These are phyloP conservation scores for Hiodon alosoides DNA, from an alignment of 2,113 vertebrate species.

Conservation along the genomic window DNA sequence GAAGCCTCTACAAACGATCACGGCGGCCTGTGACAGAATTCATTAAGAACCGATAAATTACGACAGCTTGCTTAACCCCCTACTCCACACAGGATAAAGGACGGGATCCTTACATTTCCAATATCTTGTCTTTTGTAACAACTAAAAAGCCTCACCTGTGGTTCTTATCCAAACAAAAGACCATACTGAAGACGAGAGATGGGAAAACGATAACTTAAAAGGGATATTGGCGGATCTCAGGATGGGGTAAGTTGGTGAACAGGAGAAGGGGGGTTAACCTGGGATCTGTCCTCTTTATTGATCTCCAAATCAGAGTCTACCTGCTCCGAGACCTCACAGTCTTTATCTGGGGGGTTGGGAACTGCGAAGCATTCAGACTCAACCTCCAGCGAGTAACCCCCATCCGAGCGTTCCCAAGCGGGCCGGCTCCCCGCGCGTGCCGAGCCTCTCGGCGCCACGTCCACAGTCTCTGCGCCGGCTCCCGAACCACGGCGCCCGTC, in stretches of 20 bases:
- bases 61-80: neutral
- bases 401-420: neutral
- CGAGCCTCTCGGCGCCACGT: constrained; percentile 35
- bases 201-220: neutral
- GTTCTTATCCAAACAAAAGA: constrained; percentile 17
- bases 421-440: too few species aligned
- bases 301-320: constrained; percentile 33
- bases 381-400: constrained; percentile 8
- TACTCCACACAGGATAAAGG: neutral
- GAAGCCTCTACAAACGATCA: too few species aligned
- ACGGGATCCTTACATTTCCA: too few species aligned
- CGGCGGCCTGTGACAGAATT: too few species aligned
- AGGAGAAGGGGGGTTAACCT: constrained; percentile 4
- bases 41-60: neutral
- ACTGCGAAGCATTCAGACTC: constrained; percentile 16
- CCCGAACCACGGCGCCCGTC: constrained; percentile 2
- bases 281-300: constrained; percentile 24
- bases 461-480: constrained; percentile 45
- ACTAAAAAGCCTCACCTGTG: constrained; percentile 25
- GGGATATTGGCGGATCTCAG: constrained; percentile 37
- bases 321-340: constrained; percentile 31
- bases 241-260: constrained; percentile 35
- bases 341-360: constrained; percentile 31
- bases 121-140: constrained; percentile 9
- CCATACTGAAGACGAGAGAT: constrained; percentile 24